Percentiles rank a stretch among this genome's conserved stretches.
phyloP scores from a whole-genome alignment of 2,113 vertebrate species.

The Ia io region DNA sequence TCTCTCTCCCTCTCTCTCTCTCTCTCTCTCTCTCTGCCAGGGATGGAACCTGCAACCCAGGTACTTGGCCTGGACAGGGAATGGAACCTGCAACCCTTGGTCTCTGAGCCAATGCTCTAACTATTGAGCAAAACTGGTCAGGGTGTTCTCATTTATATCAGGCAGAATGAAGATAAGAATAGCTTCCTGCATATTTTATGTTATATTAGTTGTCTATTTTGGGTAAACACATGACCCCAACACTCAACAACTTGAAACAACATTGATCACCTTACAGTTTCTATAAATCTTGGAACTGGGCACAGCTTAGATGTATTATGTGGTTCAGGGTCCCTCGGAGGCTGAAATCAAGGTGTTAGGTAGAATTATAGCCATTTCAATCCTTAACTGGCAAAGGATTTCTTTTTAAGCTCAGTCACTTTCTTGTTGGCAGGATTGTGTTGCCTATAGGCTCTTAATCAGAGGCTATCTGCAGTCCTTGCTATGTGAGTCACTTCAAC shows the following conservation, averaged over 20 bases:
- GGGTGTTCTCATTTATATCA: background rate
- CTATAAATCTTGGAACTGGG: background rate
- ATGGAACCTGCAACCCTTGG: too few species aligned
- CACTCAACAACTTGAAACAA: background rate
- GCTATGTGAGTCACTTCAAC: background rate
- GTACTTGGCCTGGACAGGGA: too few species aligned
- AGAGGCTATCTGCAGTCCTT: background rate
- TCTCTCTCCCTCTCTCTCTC: slow-evolving; percentile 14
- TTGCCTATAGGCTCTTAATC: background rate
- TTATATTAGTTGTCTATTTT: background rate
- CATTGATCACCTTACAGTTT: background rate
- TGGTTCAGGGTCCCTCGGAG: background rate
- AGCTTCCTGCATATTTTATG: background rate
- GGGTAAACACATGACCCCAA: background rate
- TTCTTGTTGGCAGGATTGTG: background rate
- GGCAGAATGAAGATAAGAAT: background rate
- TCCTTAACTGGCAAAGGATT: background rate
- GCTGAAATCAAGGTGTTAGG: background rate
- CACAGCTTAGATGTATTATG: background rate
- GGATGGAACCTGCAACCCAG: too few species aligned
- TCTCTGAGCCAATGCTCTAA: too few species aligned
- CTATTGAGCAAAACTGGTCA: too few species aligned
- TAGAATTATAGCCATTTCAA: background rate
- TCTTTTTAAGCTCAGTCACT: background rate
- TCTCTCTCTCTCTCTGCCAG: background rate